Evolutionary conservation across 30 jellyfish, hydroid and myxozoan genomes (phyloP), one percentile per base, ranked within the genome.

Genomic region (Aurelia sp.): DNA sequence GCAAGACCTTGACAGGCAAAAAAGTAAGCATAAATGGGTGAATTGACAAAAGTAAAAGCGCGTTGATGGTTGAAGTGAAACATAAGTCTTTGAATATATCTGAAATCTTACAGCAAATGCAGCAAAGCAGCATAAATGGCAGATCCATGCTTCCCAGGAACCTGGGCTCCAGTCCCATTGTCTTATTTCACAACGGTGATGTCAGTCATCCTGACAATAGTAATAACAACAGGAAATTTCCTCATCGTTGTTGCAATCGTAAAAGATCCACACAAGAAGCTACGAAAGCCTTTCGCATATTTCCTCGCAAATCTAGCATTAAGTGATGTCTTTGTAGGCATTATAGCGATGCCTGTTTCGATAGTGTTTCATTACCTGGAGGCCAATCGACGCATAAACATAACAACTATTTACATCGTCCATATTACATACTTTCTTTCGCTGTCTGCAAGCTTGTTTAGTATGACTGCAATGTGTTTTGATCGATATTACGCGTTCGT

Each of bases 311-410:
- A 87, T 61, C 60, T 92, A 37, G 96, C 98, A 3, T 70, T 77
- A 11, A 92, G 97, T 31, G 97, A 92, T 50, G 66, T 92, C 20
- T 61, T 92, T 20, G 96, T 92, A 6, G 98, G 98, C 41, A 27
- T 58, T 16, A 67, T 92, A 19, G 78, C 93, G 18, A 74, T 92
- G 88, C 98, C 98, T 11, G 82, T 92, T 7, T 79, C 90, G 15
- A 95, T 92, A 16, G 78, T 84, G 66, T 71, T 81, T 31, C 98
- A 92, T 71, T 19, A 20, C 40, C 69, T 86, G 62, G 98, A 92
- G 64, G 97, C 96, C 13, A 19, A 78, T 12, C 86, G 95, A 12
- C 57, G 62, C 15, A 74, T 79, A n/a, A 67, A 73, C 40, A 50
- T 58, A 58, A 58, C 71, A 17, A 65, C 60, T 11, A 76, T 86